phyloP scores from a whole-genome alignment of 2,797 vertebrate genomes.

The Lindbergichthys nudifrons region DNA sequence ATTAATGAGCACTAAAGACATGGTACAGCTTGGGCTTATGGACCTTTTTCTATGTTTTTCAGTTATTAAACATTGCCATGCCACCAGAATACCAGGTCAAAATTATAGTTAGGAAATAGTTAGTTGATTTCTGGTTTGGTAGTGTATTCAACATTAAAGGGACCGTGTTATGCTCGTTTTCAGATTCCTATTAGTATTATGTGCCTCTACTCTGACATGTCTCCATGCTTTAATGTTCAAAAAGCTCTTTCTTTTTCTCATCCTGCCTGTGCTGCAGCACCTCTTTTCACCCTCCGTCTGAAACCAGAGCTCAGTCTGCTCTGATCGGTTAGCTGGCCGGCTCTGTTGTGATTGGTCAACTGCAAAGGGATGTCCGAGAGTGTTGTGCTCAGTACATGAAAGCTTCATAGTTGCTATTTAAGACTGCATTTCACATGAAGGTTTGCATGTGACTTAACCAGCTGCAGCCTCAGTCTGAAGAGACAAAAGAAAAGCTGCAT shows the following conservation, averaged over 20 bases:
- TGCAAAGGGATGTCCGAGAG: too few relatives aligned
- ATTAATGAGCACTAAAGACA: neutral
- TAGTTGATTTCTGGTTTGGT: neutral
- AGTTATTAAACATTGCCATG: neutral
- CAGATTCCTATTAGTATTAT: too few relatives aligned
- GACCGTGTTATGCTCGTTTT: too few relatives aligned
- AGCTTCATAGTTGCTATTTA: conserved; percentile 26
- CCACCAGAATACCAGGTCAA: neutral
- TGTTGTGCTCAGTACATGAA: neutral
- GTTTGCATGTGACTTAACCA: conserved; percentile 29
- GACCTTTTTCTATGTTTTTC: neutral
- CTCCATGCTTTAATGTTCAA: too few relatives aligned
- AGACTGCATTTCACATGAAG: conserved; percentile 38
- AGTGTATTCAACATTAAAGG: neutral
- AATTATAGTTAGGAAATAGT: neutral
- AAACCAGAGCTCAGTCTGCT: too few relatives aligned
- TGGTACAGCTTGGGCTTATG: neutral
- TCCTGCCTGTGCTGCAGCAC: too few relatives aligned
- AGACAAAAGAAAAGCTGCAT: conserved; percentile 18
- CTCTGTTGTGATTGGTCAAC: too few relatives aligned
- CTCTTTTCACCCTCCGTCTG: too few relatives aligned
- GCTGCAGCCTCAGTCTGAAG: conserved; percentile 14
- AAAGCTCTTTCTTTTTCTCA: too few relatives aligned
- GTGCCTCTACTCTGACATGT: too few relatives aligned
- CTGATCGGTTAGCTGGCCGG: too few relatives aligned